Base-by-base conservation (phyloP, 1,140 invertebrate genomes). In the Bombus polaris region DNA sequence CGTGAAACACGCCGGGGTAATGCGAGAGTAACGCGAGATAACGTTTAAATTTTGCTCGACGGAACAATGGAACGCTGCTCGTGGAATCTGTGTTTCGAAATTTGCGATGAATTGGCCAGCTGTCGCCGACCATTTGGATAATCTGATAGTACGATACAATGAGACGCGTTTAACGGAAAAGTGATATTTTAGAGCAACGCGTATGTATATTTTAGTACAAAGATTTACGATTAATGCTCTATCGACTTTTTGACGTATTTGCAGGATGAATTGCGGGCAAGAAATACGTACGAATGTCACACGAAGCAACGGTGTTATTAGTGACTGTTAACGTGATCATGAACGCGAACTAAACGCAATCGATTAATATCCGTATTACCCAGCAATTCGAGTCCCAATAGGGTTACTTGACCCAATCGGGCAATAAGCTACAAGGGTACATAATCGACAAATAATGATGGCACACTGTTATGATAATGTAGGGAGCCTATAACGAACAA, bases 291-390 rank as follows among this genome's bases (percentile, higher is more conserved):
- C 47, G 68, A 28, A 57, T 83, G 37, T 77, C 44, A 32, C 81
- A 15, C 28, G 18, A 53, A 3, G 62, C 59, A 28, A 37, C 18
- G 35, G 22, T 25, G 70, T 28, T 57, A 59, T 35, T 59, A 53
- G 66, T 47, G 65, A n/a, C 75, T 42, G 77, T 85, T 85, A 85
- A 85, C 42, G 76, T 28, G 68, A 62, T 72, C 53, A 39, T 80
- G 83, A 70, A 79, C 82, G 70, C 75, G 65, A 59, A 62, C 68
- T 68, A 68, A 85, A 81, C 83, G 71, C 71, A 81, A 81, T 85
- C 83, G 83, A 81, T 85, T 81, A 85, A 85, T 85, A 81, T 85
- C 59, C 78, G 71, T 28, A 85, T 85, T 81, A 81, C 44, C 83
- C 83, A 85, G 83, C 78, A 81, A 81, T 74, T 74, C 78, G 57